A percentile compares a stretch with the other conserved stretches of the same genome.
Conservation (phyloP, 1,140 invertebrate genomes). For the Neuroterus valhalla region DNA sequence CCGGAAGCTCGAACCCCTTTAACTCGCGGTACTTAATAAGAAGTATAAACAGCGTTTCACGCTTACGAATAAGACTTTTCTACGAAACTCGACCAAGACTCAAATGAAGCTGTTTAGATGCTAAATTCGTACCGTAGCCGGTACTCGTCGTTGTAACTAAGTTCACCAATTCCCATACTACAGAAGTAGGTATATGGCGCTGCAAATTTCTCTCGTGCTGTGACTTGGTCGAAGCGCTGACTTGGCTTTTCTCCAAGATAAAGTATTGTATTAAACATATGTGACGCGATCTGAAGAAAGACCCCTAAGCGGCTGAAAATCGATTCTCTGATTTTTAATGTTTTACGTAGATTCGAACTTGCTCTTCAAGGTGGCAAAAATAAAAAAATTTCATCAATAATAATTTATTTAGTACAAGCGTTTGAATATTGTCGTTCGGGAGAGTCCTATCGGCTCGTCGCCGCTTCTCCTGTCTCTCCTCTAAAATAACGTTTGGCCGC, state of each 20-base stretch:
- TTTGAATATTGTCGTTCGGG: too few relatives aligned
- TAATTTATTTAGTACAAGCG: too few relatives aligned
- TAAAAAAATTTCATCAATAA: too few relatives aligned
- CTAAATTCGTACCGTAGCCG: slow-evolving; percentile 42
- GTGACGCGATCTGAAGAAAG: too few relatives aligned
- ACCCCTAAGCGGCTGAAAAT: too few relatives aligned
- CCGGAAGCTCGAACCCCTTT: slow-evolving; percentile 23
- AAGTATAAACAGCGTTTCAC: slow-evolving; percentile 24
- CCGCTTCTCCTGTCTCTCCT: too few relatives aligned
- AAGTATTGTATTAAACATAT: not conserved
- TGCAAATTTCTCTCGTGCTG: slow-evolving; percentile 11
- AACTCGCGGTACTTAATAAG: slow-evolving; percentile 21
- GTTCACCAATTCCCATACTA: not conserved
- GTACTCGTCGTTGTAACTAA: slow-evolving; percentile 33
- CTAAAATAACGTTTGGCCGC: too few relatives aligned
- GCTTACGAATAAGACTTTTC: slow-evolving; percentile 51
- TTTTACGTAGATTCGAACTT: too few relatives aligned
- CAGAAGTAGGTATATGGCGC: slow-evolving; percentile 13
- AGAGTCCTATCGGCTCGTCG: too few relatives aligned
- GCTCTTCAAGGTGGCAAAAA: too few relatives aligned
- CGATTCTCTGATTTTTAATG: too few relatives aligned
- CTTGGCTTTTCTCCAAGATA: not conserved
- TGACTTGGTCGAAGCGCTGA: not conserved
- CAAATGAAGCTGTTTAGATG: slow-evolving; percentile 44
- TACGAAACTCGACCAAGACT: slow-evolving; percentile 57